These are phyloP conservation scores for Morinoia aosen DNA, from an alignment of 2,888 invertebrate genomes.

Conservation along the genomic window DNA sequence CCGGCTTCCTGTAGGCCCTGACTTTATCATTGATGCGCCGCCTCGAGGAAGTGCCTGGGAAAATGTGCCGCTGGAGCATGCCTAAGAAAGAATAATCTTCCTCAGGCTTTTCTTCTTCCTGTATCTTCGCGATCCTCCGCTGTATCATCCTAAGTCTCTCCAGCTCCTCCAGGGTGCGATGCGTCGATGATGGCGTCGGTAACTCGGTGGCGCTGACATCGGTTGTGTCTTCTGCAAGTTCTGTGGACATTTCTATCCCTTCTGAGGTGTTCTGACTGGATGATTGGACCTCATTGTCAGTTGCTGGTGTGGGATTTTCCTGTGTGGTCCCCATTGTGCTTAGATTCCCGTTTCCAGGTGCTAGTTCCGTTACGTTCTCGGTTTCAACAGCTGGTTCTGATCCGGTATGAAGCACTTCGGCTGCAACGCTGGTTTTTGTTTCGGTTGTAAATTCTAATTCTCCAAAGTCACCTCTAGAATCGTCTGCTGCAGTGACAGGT, in stretches of 20 bases:
- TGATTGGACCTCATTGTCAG: no score
- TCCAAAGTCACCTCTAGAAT: not conserved
- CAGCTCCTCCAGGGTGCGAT: not conserved
- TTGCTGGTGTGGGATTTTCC: not conserved
- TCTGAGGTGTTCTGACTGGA: no score
- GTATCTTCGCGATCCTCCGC: not conserved
- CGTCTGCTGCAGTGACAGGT: not conserved
- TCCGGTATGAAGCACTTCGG: not conserved
- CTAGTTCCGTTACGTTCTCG: not conserved
- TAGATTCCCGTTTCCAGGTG: not conserved
- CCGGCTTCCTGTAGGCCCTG: slow-evolving; percentile 15
- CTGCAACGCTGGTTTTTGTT: not conserved
- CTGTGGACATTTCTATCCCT: not conserved
- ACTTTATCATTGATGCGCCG: slow-evolving; percentile 12
- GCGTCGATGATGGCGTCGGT: not conserved
- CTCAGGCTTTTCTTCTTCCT: not conserved
- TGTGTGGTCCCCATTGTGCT: not conserved
- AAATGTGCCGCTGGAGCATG: not conserved
- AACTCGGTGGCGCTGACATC: not conserved
- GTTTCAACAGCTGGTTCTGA: not conserved
- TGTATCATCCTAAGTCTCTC: not conserved
- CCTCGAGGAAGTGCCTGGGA: not conserved
- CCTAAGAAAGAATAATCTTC: not conserved
- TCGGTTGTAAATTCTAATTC: not conserved
- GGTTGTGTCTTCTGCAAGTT: not conserved